Evolutionary conservation across 2,113 vertebrate genomes (phyloP).

Genomic region (Phylloscopus trochilus): DNA sequence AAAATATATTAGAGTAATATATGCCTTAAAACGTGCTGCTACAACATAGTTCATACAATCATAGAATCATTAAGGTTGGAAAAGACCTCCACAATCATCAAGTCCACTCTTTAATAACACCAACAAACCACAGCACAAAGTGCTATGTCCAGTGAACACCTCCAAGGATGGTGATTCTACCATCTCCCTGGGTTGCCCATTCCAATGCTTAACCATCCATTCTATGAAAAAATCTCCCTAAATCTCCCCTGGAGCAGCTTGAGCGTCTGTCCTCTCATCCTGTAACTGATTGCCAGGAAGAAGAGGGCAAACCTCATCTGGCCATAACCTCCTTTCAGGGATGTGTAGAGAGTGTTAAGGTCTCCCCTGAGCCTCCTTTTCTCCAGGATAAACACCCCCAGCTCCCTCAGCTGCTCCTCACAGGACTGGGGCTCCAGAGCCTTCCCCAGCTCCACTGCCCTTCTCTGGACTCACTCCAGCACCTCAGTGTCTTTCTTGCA

Average conservation of each 20-base stretch:
- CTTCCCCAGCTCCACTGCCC: not conserved
- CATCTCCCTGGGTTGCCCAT: not conserved
- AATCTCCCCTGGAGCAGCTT: not conserved
- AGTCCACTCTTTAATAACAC: not conserved
- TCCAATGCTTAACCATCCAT: not conserved
- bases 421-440: not conserved
- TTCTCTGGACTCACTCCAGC: no score
- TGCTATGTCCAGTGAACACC: not conserved
- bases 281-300: no score
- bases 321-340: rapidly evolving
- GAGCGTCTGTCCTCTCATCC: not conserved
- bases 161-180: not conserved
- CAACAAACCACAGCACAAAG: not conserved
- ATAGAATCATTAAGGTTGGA: not conserved
- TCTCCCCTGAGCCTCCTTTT: not conserved
- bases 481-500: no score
- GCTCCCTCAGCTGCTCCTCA: not conserved
- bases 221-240: not conserved
- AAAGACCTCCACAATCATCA: not conserved
- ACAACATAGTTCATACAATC: not conserved
- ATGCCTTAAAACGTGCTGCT: not conserved
- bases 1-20: not conserved
- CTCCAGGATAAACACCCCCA: not conserved
- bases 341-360: rapidly evolving
- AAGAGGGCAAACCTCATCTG: rapidly evolving